These are phyloP conservation scores for Aplysina aerophoba DNA, from an alignment of 37 sponge, comb jelly and placozoan genomes.

Conservation along the genomic window DNA sequence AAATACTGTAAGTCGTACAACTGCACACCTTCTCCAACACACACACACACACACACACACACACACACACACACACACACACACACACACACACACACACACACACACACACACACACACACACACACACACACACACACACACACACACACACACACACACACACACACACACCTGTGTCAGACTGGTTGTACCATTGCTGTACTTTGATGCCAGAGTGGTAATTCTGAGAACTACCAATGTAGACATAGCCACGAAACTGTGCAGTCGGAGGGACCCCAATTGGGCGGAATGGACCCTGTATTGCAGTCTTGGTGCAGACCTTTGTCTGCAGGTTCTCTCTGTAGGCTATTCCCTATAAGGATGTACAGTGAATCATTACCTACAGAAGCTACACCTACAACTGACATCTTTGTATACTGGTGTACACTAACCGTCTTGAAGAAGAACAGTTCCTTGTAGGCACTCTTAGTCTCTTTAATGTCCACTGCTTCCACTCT, in stretches of 20 bases:
- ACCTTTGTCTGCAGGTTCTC: constrained; percentile 44
- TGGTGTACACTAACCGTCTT: background rate
- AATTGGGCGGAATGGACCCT: constrained; percentile 8
- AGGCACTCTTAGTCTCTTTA: background rate
- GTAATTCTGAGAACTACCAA: background rate
- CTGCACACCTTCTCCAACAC: too few relatives aligned
- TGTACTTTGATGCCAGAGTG: too few relatives aligned
- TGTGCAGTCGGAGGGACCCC: background rate
- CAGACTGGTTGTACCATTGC: too few relatives aligned
- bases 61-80: too few relatives aligned
- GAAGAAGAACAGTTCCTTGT: constrained; percentile 14
- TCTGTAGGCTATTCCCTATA: constrained; percentile 42
- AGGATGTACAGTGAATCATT: background rate
- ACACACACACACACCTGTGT: constrained; percentile 19
- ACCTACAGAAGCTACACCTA: too few relatives aligned
- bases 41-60: too few relatives aligned
- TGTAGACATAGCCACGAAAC: constrained; percentile 2
- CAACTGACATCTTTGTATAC: too few relatives aligned
- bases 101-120: too few relatives aligned
- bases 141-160: too few relatives aligned
- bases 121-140: too few relatives aligned
- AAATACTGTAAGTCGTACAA: too few relatives aligned
- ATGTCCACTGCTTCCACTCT: constrained; percentile 12
- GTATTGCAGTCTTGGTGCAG: constrained; percentile 32
- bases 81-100: too few relatives aligned